Evolutionary conservation across 2,113 vertebrate species (phyloP).

Genomic region (Ondatra zibethicus): DNA sequence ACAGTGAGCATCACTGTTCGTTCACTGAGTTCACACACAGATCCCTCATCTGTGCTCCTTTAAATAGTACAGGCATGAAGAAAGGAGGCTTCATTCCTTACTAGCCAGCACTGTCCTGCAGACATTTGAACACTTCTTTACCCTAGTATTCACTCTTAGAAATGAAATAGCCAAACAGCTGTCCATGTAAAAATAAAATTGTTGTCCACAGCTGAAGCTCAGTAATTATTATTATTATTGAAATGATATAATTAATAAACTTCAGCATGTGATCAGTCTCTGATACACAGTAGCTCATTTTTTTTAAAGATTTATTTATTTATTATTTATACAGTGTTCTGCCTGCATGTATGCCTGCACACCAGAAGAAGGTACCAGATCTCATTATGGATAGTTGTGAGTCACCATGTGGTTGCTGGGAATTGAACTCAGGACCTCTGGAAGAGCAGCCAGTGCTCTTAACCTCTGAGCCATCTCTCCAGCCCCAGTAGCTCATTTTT

Average conservation of each 20-base stretch:
- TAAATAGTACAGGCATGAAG: neutral
- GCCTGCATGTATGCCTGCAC: too few species aligned
- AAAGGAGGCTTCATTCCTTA: neutral
- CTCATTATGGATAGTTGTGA: too few species aligned
- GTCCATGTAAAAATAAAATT: neutral
- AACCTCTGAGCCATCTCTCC: too few species aligned
- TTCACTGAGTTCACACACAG: neutral
- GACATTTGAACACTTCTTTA: neutral
- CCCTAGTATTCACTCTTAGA: conserved; percentile 8
- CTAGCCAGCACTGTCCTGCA: neutral
- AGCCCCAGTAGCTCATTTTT: neutral
- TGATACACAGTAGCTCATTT: neutral
- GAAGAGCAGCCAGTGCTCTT: too few species aligned
- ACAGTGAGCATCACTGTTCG: neutral
- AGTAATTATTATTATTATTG: neutral
- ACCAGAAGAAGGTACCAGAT: too few species aligned
- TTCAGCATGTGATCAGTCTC: neutral
- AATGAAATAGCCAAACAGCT: neutral
- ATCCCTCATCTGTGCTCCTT: neutral
- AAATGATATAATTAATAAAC: neutral
- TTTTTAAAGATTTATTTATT: too few species aligned
- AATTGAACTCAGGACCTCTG: too few species aligned
- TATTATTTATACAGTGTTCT: too few species aligned
- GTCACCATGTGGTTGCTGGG: too few species aligned
- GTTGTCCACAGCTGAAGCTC: neutral